These are phyloP conservation scores for Thalassoma bifasciatum DNA, from an alignment of 2,113 vertebrate species.

Conservation along the genomic window DNA sequence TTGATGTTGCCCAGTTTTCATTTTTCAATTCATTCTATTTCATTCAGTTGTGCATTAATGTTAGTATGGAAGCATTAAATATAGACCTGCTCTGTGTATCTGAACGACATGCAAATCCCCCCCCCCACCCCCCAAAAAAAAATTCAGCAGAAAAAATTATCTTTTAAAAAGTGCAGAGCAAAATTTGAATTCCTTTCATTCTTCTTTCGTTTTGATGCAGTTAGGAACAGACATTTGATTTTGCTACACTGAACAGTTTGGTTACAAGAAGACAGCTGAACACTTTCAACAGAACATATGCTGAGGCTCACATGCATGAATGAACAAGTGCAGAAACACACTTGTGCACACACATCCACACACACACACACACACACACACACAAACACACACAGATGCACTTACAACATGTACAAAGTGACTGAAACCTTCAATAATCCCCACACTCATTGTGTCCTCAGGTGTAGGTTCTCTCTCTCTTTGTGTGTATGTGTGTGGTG, in stretches of 20 bases:
- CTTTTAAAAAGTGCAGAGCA: conserved; percentile 20
- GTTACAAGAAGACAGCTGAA: conserved; percentile 68
- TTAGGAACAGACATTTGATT: conserved; percentile 46
- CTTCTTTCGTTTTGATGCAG: conserved; percentile 36
- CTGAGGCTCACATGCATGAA: conserved; percentile 64
- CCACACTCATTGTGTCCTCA: conserved; percentile 68
- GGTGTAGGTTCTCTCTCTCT: conserved; percentile 44
- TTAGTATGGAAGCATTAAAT: not conserved
- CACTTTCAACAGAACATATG: conserved; percentile 73
- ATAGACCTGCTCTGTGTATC: not conserved
- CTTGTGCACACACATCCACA: conserved; percentile 25
- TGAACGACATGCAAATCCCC: not conserved
- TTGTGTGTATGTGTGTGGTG: conserved; percentile 48
- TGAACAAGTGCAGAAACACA: conserved; percentile 31
- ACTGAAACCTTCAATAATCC: conserved; percentile 55
- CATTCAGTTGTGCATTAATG: too few relatives aligned
- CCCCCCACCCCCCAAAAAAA: not conserved
- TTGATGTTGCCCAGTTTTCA: too few relatives aligned
- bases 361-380: too few relatives aligned
- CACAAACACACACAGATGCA: conserved; percentile 1
- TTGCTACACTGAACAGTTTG: conserved; percentile 38
- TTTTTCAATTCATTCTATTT: too few relatives aligned
- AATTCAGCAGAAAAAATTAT: not conserved
- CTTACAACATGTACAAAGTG: conserved; percentile 39
- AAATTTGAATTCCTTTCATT: not conserved